Base-by-base conservation (phyloP, 2,113 vertebrate genomes). In the Ammodytes marinus region DNA sequence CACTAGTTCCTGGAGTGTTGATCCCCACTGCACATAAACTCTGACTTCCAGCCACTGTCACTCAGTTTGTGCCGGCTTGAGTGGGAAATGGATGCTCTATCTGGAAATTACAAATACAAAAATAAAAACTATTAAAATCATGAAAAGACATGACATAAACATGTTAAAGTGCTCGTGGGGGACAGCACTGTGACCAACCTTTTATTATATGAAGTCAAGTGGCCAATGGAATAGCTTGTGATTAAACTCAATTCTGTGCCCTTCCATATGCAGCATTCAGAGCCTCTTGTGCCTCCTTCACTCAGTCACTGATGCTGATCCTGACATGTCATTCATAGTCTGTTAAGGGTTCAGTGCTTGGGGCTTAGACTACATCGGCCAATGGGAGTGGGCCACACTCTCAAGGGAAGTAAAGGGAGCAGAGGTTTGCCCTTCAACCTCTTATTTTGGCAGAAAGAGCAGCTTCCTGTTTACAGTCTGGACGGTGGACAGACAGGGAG, bases 381-480 rank as follows among this genome's bases (percentile, higher is more conserved):
- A 9, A 19, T 73, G 11, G 17, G 55, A 43, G 13, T 39, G 55
- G 50, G 55, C 55, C 13, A 43, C 9, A 6, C 39, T 57, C 47
- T 66, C n/a, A 50, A 15, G 14, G 19, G 40, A 55, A 49, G 7
- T 35, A 15, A 77, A 50, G 17, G 50, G 37, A 59, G 61, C 37
- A n/a, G 59, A 46, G n/a, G 45, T 78, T 79, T 60, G 14, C n/a
- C 3, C 14, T 63, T 5, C 61, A 78, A 81, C 45, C 75, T 76
- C 50, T 61, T 46, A 42, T 47, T 82, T 61, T 82, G 63, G 64
- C 47, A 47, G 53, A 49, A 71, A 53, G 45, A 67, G 39, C 82
- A 45, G 66, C 59, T 75, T 89, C 79, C 54, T 83, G 74, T 79
- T 83, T 84, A 66, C 63, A 52, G 65, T 49, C 35, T 64, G 72